phyloP scores from a whole-genome alignment of 2,113 vertebrate species.

The Pseudorectes ferrugineus region DNA sequence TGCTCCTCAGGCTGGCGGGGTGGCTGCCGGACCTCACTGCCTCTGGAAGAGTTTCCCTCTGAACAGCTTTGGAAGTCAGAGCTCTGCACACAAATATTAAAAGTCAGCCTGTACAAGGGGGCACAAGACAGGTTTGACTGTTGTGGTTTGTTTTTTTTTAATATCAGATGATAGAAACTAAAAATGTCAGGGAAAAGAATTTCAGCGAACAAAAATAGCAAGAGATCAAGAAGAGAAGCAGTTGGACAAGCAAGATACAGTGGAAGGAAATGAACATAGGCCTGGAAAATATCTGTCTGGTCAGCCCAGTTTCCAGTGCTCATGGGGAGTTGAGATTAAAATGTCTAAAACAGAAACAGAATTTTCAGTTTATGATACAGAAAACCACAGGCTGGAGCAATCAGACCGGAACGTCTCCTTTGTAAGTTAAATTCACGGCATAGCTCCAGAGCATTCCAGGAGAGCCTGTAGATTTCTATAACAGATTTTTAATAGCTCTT shows the following conservation, averaged over 20 bases:
- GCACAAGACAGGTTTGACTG: background rate
- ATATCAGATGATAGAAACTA: background rate
- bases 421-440: background rate
- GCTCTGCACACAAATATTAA: background rate
- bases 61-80: background rate
- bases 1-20: background rate
- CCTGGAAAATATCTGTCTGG: conserved; percentile 1
- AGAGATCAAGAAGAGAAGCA: background rate
- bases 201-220: background rate
- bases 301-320: background rate
- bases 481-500: conserved; percentile 23
- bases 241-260: background rate
- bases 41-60: background rate
- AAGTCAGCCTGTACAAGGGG: background rate
- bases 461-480: background rate
- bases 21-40: accelerated
- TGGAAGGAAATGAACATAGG: background rate
- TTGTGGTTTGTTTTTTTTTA: background rate
- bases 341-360: conserved; percentile 32
- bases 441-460: conserved; percentile 12
- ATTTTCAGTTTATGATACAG: conserved; percentile 11
- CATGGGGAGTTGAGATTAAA: background rate
- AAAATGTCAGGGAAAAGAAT: background rate
- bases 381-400: conserved; percentile 28
- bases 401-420: background rate